A percentile compares a stretch with the other conserved stretches of the same genome.
These are phyloP conservation scores for Syrmaticus mikado DNA, from an alignment of 2,113 vertebrate genomes.

Conservation along the genomic window DNA sequence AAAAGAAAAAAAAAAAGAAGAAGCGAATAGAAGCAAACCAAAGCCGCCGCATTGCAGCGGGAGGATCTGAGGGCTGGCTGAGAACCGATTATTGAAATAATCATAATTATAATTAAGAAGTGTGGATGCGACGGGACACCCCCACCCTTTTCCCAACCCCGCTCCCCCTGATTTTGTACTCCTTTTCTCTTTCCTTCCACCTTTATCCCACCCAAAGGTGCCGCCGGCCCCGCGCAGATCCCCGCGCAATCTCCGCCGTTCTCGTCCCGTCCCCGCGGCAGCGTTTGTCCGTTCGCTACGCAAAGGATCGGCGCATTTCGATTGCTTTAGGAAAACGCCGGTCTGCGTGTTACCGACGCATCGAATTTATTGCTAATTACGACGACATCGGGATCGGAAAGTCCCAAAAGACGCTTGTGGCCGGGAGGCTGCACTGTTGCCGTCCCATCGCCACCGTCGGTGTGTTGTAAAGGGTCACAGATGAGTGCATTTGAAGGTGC, in stretches of 20 bases:
- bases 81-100: too few species aligned
- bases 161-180: background rate
- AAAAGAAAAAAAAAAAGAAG: too few species aligned
- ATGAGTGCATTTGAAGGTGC: background rate
- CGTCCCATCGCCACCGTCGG: background rate
- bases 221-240: too few species aligned
- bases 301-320: background rate
- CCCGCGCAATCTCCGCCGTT: background rate
- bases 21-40: background rate
- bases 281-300: background rate
- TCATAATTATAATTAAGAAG: too few species aligned
- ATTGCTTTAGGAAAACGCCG: background rate
- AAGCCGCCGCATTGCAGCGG: too few species aligned
- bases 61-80: too few species aligned
- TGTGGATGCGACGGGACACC: too few species aligned
- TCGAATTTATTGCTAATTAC: background rate
- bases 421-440: background rate
- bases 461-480: background rate
- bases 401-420: background rate
- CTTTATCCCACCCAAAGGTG: background rate
- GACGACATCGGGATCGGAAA: background rate
- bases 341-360: background rate
- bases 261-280: background rate
- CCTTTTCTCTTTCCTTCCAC: background rate
- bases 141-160: background rate